Percentiles rank a stretch among this genome's conserved stretches.
phyloP scores from a whole-genome alignment of 1,140 invertebrate species.

The Wasmannia auropunctata region DNA sequence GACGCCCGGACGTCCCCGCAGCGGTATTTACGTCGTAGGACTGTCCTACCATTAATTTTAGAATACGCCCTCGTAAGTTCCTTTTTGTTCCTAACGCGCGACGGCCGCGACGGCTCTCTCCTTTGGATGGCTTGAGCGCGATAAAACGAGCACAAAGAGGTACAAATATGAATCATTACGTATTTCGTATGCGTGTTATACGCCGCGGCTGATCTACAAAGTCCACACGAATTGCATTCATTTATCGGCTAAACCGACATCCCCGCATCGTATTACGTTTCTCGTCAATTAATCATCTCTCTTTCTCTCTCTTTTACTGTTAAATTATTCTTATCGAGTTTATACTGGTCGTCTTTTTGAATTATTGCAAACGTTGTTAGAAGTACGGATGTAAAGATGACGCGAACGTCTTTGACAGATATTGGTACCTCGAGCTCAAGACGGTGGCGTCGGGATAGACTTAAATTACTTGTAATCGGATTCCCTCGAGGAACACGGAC shows the following conservation, averaged over 20 bases:
- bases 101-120: neutral
- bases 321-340: neutral
- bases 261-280: neutral
- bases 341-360: neutral
- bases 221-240: constrained; percentile 6
- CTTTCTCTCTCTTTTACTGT: no score
- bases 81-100: constrained; percentile 35
- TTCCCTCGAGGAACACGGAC: neutral
- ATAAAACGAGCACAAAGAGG: constrained; percentile 25
- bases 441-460: neutral
- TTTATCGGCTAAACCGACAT: neutral
- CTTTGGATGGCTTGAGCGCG: neutral
- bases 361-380: neutral
- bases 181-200: neutral
- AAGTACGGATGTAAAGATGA: neutral
- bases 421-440: neutral
- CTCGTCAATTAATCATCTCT: neutral
- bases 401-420: neutral
- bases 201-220: neutral
- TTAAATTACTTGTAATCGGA: constrained; percentile 12
- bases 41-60: constrained; percentile 60
- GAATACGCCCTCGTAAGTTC: constrained; percentile 1
- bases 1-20: neutral
- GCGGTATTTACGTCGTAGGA: constrained; percentile 51
- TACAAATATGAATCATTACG: constrained; percentile 19